Conservation (phyloP, 1,140 invertebrate species). For the Pogonomyrmex barbatus region DNA sequence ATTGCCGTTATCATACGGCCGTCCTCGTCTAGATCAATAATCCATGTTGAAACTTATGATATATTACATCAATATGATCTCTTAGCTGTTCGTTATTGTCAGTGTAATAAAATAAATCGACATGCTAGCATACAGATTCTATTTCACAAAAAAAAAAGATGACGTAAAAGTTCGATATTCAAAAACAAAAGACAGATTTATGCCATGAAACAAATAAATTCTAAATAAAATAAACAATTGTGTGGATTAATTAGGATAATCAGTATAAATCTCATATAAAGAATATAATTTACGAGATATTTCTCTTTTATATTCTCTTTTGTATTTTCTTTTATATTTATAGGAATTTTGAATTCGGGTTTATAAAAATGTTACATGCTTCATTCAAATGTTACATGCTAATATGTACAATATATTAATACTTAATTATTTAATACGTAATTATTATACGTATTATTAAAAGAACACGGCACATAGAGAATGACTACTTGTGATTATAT, state of each 20-base stretch:
- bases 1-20: not conserved
- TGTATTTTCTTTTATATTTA: not conserved
- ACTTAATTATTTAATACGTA: too few relatives aligned
- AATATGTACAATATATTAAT: conserved; percentile 9
- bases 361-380: conserved; percentile 12
- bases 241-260: not conserved
- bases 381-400: not conserved
- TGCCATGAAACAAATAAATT: not conserved
- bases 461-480: conserved; percentile 6
- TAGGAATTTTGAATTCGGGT: conserved; percentile 12
- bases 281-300: not conserved
- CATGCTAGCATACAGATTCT: not conserved
- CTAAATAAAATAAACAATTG: not conserved
- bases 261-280: not conserved
- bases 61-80: not conserved
- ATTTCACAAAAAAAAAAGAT: not conserved
- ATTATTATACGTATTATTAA: conserved; percentile 22
- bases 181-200: not conserved
- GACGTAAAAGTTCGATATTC: not conserved
- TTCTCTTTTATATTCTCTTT: not conserved
- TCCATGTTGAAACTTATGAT: not conserved
- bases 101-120: not conserved
- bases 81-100: not conserved
- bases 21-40: conserved; percentile 40
- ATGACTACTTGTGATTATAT: conserved; percentile 56